A percentile compares a stretch with the other conserved stretches of the same genome.
Evolutionary conservation across 2,113 vertebrate genomes (phyloP).

Genomic region (Mus spicilegus): DNA sequence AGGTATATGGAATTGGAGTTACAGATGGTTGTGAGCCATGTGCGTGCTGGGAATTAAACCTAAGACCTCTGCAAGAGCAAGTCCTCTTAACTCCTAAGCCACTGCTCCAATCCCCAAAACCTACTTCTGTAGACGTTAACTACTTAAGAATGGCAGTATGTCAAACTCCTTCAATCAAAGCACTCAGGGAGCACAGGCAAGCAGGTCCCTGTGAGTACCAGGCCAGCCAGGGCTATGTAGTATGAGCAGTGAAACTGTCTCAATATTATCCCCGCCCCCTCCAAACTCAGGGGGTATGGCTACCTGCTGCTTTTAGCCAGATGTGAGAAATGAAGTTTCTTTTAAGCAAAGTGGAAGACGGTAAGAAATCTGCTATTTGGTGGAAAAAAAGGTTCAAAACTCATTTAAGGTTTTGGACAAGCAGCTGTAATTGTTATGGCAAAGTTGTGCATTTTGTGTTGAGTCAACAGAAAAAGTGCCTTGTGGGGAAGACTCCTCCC

Average conservation of each 20-base stretch:
- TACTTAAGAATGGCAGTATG: background rate
- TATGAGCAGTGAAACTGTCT: background rate
- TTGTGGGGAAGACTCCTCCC: background rate
- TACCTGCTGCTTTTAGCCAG: background rate
- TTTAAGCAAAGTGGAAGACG: background rate
- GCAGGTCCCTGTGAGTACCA: background rate
- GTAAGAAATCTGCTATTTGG: background rate
- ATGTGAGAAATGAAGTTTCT: background rate
- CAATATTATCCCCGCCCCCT: background rate
- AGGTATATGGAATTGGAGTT: background rate
- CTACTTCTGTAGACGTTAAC: background rate
- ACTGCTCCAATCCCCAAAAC: background rate
- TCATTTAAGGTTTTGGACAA: background rate
- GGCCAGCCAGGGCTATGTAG: background rate
- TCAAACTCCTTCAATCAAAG: background rate
- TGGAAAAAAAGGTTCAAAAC: background rate
- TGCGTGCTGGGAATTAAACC: background rate
- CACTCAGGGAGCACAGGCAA: background rate
- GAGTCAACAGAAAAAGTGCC: background rate
- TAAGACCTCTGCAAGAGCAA: background rate
- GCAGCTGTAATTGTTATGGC: background rate
- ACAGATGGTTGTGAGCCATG: background rate
- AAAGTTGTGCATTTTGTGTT: background rate
- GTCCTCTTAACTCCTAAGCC: background rate
- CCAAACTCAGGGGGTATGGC: background rate